phyloP scores from a whole-genome alignment of 2,113 vertebrate species.

The Triplophysa rosa region DNA sequence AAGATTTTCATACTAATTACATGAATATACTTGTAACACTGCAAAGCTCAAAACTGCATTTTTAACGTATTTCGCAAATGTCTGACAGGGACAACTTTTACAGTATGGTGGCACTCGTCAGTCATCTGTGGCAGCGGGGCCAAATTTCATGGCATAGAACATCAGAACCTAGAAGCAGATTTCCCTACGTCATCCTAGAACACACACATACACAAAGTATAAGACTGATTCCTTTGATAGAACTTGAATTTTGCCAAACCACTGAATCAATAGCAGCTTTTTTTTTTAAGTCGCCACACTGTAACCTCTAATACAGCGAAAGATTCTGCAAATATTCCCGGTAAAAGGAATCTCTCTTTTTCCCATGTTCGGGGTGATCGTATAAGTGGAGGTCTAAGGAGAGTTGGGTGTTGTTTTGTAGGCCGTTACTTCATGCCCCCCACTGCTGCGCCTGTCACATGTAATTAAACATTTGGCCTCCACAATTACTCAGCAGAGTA shows the following conservation, averaged over 20 bases:
- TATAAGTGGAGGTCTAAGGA: slow-evolving; percentile 53
- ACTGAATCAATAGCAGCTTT: not conserved
- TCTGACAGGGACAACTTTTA: no score
- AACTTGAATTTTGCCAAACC: not conserved
- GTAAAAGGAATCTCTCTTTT: slow-evolving; percentile 33
- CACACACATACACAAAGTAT: not conserved
- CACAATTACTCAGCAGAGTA: slow-evolving; percentile 93
- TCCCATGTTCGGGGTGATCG: slow-evolving; percentile 68
- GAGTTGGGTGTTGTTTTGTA: slow-evolving; percentile 79
- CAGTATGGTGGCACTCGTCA: no score
- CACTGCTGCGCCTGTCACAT: slow-evolving; percentile 95
- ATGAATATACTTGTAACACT: no score
- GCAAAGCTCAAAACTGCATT: no score
- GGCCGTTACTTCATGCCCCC: slow-evolving; percentile 82
- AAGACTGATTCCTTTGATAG: not conserved
- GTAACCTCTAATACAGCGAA: not conserved
- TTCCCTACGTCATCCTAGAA: not conserved
- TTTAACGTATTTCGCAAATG: no score
- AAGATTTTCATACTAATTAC: no score
- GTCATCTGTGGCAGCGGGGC: no score
- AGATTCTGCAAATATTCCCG: not conserved
- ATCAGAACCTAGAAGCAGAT: no score
- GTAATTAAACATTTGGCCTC: slow-evolving; percentile 99
- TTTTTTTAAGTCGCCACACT: not conserved
- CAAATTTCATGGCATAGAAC: no score